Percentiles rank a stretch among this genome's conserved stretches.
These are phyloP conservation scores for Hyppa rectilinea DNA, from an alignment of 2,888 invertebrate species.

Conservation along the genomic window DNA sequence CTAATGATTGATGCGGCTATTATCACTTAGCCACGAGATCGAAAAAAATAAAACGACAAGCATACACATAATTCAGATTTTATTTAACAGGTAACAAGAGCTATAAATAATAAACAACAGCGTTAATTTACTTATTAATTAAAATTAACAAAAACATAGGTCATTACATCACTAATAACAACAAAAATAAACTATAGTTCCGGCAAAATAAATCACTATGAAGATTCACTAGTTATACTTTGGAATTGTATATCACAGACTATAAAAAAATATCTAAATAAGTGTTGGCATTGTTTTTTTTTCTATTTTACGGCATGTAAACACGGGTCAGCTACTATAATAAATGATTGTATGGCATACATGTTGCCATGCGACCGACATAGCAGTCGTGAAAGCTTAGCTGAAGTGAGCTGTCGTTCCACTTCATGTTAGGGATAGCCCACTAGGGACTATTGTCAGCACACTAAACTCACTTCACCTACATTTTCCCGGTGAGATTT, in stretches of 20 bases:
- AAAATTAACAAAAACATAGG: constrained; percentile 29
- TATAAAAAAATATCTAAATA: constrained; percentile 40
- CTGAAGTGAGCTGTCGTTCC: no score
- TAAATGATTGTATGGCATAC: background rate
- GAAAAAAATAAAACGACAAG: constrained; percentile 29
- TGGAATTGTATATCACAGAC: constrained; percentile 64
- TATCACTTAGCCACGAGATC: no score
- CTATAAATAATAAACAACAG: constrained; percentile 48
- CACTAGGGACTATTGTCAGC: no score
- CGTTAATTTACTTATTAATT: constrained; percentile 13
- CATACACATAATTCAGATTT: constrained; percentile 38
- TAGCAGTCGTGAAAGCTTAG: no score
- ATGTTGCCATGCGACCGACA: background rate
- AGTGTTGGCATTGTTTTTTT: background rate
- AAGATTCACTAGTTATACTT: constrained; percentile 26
- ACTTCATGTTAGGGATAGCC: no score
- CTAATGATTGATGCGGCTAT: no score
- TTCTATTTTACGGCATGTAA: background rate
- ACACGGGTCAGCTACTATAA: background rate
- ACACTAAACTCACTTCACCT: no score
- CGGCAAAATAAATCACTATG: constrained; percentile 26
- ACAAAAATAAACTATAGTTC: constrained; percentile 6
- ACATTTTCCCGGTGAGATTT: no score
- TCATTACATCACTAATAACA: constrained; percentile 19
- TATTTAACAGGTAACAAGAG: constrained; percentile 56